These are phyloP conservation scores for Botia kubotai DNA, from an alignment of 2,797 vertebrate species.

Conservation along the genomic window DNA sequence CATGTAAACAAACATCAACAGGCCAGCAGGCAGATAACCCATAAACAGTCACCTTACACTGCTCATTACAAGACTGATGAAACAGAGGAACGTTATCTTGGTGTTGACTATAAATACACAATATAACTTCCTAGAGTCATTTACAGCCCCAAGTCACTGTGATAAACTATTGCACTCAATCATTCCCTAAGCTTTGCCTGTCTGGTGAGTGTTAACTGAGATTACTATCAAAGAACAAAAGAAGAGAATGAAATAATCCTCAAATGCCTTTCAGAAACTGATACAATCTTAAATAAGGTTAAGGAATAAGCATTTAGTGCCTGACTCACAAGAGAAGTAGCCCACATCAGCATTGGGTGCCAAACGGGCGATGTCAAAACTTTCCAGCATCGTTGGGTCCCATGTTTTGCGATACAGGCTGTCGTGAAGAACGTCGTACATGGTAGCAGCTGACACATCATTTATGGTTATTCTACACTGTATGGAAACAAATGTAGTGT, in stretches of 20 bases:
- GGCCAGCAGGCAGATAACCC: background rate
- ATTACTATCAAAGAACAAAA: background rate
- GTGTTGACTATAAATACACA: constrained; percentile 66
- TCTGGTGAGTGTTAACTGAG: background rate
- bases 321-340: constrained; percentile 81
- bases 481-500: constrained; percentile 18
- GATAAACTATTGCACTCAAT: background rate
- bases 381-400: constrained; percentile 78
- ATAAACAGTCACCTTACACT: background rate
- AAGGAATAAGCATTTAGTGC: background rate
- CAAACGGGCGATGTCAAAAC: constrained; percentile 77
- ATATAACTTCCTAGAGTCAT: background rate
- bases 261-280: too few species aligned
- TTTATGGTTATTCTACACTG: constrained; percentile 77
- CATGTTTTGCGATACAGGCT: constrained; percentile 72
- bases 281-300: background rate
- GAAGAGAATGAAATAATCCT: background rate
- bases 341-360: constrained; percentile 77
- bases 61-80: constrained; percentile 9
- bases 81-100: constrained; percentile 20
- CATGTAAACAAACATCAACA: background rate
- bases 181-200: background rate
- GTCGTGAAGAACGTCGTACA: constrained; percentile 82
- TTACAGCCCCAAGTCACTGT: background rate
- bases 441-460: constrained; percentile 77